A percentile compares a stretch with the other conserved stretches of the same genome.
These are phyloP conservation scores for Acanthornis magna DNA, from an alignment of 2,797 vertebrate genomes.

Conservation along the genomic window DNA sequence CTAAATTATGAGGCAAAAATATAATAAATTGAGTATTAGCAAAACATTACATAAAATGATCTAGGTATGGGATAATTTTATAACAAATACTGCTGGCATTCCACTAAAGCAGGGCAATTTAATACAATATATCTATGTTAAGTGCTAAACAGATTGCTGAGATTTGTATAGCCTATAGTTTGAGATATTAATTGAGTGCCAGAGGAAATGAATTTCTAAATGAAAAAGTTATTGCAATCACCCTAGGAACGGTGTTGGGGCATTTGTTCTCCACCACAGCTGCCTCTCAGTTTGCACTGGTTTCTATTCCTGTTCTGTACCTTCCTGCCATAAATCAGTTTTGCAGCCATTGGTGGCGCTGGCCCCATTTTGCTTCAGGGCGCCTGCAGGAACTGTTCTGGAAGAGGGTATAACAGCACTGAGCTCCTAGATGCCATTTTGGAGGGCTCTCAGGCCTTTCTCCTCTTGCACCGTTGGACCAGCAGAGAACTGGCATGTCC, in stretches of 20 bases:
- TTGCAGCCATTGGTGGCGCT: background rate
- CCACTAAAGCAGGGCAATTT: background rate
- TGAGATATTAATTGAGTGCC: background rate
- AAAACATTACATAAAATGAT: background rate
- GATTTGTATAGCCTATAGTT: background rate
- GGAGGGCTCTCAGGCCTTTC: background rate
- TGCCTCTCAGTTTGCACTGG: background rate
- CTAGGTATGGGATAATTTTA: background rate
- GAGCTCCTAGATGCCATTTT: background rate
- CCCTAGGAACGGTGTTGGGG: background rate
- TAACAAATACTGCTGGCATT: background rate
- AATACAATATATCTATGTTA: background rate
- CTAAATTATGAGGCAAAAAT: background rate
- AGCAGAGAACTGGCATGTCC: background rate
- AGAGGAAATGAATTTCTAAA: background rate
- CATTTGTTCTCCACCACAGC: background rate
- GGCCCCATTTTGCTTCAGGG: background rate
- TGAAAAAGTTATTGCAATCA: background rate
- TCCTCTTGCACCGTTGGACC: background rate
- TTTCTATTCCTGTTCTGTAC: background rate
- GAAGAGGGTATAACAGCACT: background rate
- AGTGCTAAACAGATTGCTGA: background rate
- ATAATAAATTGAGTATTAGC: background rate
- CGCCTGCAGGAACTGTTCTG: background rate
- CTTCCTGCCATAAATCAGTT: background rate